Percentiles rank a stretch among this genome's conserved stretches.
These are phyloP conservation scores for Margarornis squamiger DNA, from an alignment of 2,797 vertebrate genomes.

Conservation along the genomic window DNA sequence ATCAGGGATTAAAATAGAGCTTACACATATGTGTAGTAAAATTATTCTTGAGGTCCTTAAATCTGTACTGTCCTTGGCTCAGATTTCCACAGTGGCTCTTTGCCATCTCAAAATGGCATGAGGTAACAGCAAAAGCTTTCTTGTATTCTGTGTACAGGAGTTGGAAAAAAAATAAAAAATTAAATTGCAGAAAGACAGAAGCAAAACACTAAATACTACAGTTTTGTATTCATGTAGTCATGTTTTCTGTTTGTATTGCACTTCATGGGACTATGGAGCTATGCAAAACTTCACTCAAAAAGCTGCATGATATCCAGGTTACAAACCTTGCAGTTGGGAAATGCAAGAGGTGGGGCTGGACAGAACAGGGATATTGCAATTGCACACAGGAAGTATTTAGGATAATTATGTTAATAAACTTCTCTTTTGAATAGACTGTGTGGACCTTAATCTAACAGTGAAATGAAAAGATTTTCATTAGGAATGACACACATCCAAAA, in stretches of 20 bases:
- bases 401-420: background rate
- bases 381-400: background rate
- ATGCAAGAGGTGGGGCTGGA: background rate
- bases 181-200: background rate
- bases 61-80: constrained; percentile 29
- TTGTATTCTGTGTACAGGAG: background rate
- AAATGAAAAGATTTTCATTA: background rate
- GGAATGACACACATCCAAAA: background rate
- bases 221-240: background rate
- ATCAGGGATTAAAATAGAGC: constrained; percentile 22
- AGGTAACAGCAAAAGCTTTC: constrained; percentile 24
- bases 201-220: background rate
- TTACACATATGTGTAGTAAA: constrained; percentile 17
- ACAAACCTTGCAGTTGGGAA: background rate
- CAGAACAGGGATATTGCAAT: background rate
- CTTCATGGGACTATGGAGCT: background rate
- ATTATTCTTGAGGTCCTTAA: constrained; percentile 20
- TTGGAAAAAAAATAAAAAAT: background rate
- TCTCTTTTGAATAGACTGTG: background rate
- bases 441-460: background rate
- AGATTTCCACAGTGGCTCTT: background rate
- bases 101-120: constrained; percentile 30
- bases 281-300: background rate
- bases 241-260: background rate
- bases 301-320: background rate